Conservation (phyloP, 1,140 invertebrate species). For the Saccostrea glomerata region DNA sequence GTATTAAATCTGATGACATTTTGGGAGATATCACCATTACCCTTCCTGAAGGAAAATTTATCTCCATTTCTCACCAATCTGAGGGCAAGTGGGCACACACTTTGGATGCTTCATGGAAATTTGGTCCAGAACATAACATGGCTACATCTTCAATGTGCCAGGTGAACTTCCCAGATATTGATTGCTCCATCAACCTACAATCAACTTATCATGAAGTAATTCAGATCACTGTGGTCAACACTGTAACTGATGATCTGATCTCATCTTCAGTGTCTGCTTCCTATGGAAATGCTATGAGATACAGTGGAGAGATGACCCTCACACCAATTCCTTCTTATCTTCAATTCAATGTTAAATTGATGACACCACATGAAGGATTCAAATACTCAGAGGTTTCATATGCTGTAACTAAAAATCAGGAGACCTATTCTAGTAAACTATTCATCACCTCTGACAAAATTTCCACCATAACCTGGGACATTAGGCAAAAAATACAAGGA, state of each 20-base stretch:
- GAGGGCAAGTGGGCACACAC: neutral
- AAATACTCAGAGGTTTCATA: conserved; percentile 37
- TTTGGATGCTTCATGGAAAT: conserved; percentile 2
- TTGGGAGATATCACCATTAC: conserved; percentile 12
- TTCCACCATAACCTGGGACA: conserved; percentile 27
- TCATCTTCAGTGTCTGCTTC: neutral
- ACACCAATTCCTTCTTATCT: neutral
- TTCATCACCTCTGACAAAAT: conserved; percentile 33
- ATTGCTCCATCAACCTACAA: neutral
- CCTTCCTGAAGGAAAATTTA: neutral
- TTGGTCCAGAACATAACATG: neutral
- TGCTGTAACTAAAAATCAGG: conserved; percentile 44
- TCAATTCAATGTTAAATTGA: neutral
- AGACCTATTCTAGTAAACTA: conserved; percentile 42
- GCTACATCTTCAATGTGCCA: neutral
- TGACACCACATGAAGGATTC: conserved; percentile 15
- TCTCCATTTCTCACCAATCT: neutral
- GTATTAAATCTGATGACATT: neutral
- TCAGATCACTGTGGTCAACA: neutral
- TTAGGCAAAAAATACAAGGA: conserved; percentile 10
- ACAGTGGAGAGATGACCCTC: conserved; percentile 25
- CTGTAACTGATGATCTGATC: neutral
- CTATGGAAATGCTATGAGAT: conserved; percentile 16
- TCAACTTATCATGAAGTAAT: neutral
- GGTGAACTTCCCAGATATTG: conserved; percentile 4